Evolutionary conservation across 2,113 vertebrate species (phyloP).

Genomic region (Rhinogobius similis): DNA sequence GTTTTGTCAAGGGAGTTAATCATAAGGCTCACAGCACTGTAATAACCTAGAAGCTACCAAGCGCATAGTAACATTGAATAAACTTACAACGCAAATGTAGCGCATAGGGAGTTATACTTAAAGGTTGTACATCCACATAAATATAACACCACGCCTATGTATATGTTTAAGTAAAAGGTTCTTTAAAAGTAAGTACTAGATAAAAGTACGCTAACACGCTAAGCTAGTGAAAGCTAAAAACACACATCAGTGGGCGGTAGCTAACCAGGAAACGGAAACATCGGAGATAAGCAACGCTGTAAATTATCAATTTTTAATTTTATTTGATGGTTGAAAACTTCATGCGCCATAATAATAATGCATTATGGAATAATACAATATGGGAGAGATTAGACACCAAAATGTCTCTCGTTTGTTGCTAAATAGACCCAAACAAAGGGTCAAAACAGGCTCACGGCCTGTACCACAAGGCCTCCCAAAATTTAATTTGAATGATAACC

Average conservation of each 20-base stretch:
- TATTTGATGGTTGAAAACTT: slow-evolving; percentile 26
- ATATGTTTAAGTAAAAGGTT: not conserved
- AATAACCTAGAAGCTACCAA: slow-evolving; percentile 27
- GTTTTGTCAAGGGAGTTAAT: not conserved
- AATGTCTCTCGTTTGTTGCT: slow-evolving; percentile 17
- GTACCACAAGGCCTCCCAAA: slow-evolving; percentile 53
- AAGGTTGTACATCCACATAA: not conserved
- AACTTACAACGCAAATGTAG: not conserved
- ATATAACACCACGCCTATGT: not conserved
- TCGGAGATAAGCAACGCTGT: slow-evolving; percentile 46
- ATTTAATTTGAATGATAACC: slow-evolving; percentile 45
- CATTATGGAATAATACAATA: not conserved
- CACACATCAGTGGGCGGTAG: slow-evolving; percentile 76
- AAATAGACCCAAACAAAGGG: slow-evolving; percentile 67
- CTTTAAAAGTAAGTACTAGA: not conserved
- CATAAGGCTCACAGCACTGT: not conserved
- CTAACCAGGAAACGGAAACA: slow-evolving; percentile 81
- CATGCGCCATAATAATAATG: not conserved
- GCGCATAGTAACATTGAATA: slow-evolving; percentile 44
- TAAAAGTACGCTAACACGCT: slow-evolving; percentile 18
- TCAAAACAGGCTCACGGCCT: slow-evolving; percentile 59
- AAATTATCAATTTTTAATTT: slow-evolving; percentile 49
- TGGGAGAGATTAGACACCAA: not conserved
- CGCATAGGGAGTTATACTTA: not conserved
- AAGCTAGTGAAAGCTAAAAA: slow-evolving; percentile 77